A percentile compares a stretch with the other conserved stretches of the same genome.
Conservation (phyloP, 2,888 invertebrate genomes). For the Pristionchus arcanus region DNA sequence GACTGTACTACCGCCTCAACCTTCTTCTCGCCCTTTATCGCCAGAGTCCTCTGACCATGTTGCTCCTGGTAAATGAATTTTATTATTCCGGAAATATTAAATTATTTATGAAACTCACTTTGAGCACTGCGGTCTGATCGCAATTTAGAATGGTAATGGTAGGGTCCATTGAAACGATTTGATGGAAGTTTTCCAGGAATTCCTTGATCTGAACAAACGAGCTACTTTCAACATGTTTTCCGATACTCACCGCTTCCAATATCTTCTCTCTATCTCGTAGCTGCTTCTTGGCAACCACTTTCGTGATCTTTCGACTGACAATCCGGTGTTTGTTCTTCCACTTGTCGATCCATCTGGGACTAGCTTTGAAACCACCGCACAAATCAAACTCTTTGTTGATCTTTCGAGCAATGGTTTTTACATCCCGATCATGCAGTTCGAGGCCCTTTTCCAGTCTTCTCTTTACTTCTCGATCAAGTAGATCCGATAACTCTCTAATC, state of each 20-base stretch:
- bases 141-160: neutral
- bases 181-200: neutral
- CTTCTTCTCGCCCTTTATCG: neutral
- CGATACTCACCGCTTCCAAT: too few relatives aligned
- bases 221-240: too few relatives aligned
- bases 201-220: slow-evolving; percentile 33
- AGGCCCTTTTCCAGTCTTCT: neutral
- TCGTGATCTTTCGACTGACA: neutral
- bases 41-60: neutral
- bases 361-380: neutral
- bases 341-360: neutral
- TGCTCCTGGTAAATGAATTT: too few relatives aligned
- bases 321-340: neutral
- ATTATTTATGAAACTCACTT: too few relatives aligned
- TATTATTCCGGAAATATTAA: too few relatives aligned
- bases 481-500: too few relatives aligned
- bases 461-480: too few relatives aligned
- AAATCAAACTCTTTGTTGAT: neutral
- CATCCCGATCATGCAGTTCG: neutral
- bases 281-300: neutral
- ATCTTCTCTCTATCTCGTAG: neutral
- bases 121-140: neutral
- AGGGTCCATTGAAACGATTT: neutral
- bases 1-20: neutral
- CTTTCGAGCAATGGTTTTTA: neutral